A percentile compares a stretch with the other conserved stretches of the same genome.
phyloP scores from a whole-genome alignment of 2,888 invertebrate genomes.

The Hirudinaria manillensis region DNA sequence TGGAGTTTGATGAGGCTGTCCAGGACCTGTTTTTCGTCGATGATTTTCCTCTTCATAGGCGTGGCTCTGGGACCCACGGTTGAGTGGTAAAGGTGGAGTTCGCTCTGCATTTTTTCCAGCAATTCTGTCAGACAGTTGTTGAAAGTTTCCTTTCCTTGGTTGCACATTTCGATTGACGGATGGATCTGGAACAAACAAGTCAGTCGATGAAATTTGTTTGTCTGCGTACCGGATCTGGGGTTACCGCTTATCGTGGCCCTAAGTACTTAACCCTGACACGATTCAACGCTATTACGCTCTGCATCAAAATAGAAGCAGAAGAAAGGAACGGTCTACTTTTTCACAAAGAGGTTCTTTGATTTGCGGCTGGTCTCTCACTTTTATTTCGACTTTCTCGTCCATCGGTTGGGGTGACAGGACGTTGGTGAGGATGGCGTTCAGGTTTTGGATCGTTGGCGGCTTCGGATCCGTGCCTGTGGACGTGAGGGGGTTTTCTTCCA shows the following conservation, averaged over 20 bases:
- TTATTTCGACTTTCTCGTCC: neutral
- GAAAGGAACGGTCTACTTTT: too few species aligned
- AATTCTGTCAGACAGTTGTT: neutral
- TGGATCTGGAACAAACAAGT: too few species aligned
- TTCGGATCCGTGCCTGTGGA: neutral
- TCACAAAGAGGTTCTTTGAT: too few species aligned
- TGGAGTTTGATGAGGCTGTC: neutral
- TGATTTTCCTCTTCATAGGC: neutral
- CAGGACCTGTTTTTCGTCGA: neutral
- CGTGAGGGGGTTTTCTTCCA: neutral
- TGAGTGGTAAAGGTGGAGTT: neutral
- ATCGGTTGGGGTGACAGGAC: neutral
- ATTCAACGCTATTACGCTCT: too few species aligned
- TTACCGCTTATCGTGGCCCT: too few species aligned
- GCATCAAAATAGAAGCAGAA: too few species aligned
- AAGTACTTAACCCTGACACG: too few species aligned
- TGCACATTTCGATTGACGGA: too few species aligned
- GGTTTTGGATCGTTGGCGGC: neutral
- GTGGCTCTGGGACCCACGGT: neutral
- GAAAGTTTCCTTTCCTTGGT: too few species aligned
- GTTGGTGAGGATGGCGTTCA: neutral
- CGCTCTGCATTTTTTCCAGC: slow-evolving; percentile 3
- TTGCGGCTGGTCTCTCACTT: too few species aligned
- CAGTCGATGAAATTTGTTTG: too few species aligned
- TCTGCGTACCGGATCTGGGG: too few species aligned